These are phyloP conservation scores for Heliconius hermathena DNA, from an alignment of 1,140 invertebrate genomes.

Conservation along the genomic window DNA sequence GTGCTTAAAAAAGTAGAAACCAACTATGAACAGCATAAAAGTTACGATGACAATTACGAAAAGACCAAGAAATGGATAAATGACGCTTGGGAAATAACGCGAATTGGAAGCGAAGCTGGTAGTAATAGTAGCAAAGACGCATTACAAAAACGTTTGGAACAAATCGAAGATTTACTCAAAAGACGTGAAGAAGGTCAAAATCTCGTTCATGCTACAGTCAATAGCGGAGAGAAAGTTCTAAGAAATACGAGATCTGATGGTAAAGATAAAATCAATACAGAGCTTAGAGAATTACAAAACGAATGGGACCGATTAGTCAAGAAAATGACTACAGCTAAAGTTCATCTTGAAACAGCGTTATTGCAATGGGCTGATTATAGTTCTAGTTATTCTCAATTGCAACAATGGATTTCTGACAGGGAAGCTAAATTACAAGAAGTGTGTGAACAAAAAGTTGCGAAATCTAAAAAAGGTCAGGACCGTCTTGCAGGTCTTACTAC, in stretches of 20 bases:
- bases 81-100: constrained; percentile 91
- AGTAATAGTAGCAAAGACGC: constrained; percentile 92
- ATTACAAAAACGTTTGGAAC: constrained; percentile 90
- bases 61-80: constrained; percentile 95
- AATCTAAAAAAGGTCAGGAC: constrained; percentile 87
- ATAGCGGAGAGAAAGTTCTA: constrained; percentile 95
- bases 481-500: constrained; percentile 87
- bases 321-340: constrained; percentile 96
- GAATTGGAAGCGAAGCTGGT: constrained; percentile 89
- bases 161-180: constrained; percentile 90
- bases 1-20: constrained; percentile 96
- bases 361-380: constrained; percentile 98
- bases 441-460: constrained; percentile 92
- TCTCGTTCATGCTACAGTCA: constrained; percentile 93
- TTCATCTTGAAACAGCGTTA: constrained; percentile 94
- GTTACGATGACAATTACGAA: constrained; percentile 90
- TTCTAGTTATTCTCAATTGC: constrained; percentile 93
- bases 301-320: constrained; percentile 96
- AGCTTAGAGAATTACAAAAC: constrained; percentile 94
- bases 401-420: constrained; percentile 97
- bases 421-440: constrained; percentile 97
- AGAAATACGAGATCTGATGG: constrained; percentile 94
- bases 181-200: constrained; percentile 95
- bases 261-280: constrained; percentile 91
- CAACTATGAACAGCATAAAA: constrained; percentile 93